Evolutionary conservation across 2,113 vertebrate species (phyloP).

Genomic region (Campylomormyrus numenius): DNA sequence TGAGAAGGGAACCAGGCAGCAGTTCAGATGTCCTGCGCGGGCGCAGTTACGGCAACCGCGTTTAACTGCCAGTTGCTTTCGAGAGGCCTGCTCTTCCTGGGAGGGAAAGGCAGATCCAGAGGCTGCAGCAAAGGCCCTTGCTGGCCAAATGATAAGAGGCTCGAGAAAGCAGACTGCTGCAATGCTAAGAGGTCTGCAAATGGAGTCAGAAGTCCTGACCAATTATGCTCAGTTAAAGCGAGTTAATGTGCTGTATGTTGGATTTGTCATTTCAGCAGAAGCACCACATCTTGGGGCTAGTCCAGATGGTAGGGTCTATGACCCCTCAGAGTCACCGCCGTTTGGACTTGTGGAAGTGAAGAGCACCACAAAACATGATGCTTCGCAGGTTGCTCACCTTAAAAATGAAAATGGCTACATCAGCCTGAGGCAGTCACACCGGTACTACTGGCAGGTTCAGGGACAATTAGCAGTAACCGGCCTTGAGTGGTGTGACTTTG

Average conservation of each 20-base stretch:
- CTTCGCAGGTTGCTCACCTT: not conserved
- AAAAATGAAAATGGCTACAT: not conserved
- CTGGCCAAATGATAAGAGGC: not conserved
- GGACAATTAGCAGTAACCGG: not conserved
- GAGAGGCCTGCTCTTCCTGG: not conserved
- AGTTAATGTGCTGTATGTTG: too few species aligned
- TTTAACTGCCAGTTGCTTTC: not conserved
- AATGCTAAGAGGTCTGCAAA: not conserved
- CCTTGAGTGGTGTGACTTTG: not conserved
- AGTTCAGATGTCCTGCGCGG: not conserved
- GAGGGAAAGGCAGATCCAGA: not conserved
- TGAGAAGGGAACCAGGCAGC: not conserved
- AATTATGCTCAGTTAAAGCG: too few species aligned
- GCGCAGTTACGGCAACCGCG: too few species aligned
- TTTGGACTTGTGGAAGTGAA: too few species aligned
- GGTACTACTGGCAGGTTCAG: not conserved
- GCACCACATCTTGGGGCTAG: too few species aligned
- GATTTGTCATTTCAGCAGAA: too few species aligned
- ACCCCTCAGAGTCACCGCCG: too few species aligned
- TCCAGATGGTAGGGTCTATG: too few species aligned
- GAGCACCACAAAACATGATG: not conserved
- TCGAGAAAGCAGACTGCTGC: not conserved
- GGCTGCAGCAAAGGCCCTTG: not conserved
- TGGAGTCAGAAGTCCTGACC: not conserved
- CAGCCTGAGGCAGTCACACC: not conserved